Evolutionary conservation across 2,797 vertebrate species (phyloP).

Genomic region (Tadarida brasiliensis): DNA sequence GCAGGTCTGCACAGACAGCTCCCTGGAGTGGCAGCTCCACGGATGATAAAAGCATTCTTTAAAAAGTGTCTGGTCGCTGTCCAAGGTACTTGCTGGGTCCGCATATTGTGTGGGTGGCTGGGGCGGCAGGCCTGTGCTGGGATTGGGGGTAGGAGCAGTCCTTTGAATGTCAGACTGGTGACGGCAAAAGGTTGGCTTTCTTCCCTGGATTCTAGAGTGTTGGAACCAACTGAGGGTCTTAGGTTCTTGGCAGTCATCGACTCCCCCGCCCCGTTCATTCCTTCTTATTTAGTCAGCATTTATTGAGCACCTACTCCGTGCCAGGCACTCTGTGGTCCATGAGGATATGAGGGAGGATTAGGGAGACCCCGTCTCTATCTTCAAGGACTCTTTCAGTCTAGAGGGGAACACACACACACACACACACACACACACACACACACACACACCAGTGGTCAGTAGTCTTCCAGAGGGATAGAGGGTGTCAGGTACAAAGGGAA

Average conservation of each 20-base stretch:
- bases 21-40: background rate
- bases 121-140: background rate
- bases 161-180: background rate
- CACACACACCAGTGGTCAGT: too few species aligned
- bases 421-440: too few species aligned
- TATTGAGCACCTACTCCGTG: background rate
- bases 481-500: background rate
- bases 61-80: slow-evolving; percentile 63
- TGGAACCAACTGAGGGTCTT: background rate
- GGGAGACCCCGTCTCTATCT: background rate
- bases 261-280: background rate
- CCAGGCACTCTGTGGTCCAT: background rate
- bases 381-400: background rate
- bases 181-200: slow-evolving; percentile 15
- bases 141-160: background rate
- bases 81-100: slow-evolving; percentile 59
- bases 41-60: slow-evolving; percentile 39
- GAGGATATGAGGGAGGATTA: background rate
- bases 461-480: background rate
- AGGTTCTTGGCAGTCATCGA: background rate
- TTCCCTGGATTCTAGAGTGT: slow-evolving; percentile 17
- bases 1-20: slow-evolving; percentile 32
- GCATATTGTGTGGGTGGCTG: slow-evolving; percentile 43
- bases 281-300: slow-evolving; percentile 38
- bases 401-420: background rate